Conservation (phyloP, 2,797 vertebrate species). For the Chelmon rostratus region DNA sequence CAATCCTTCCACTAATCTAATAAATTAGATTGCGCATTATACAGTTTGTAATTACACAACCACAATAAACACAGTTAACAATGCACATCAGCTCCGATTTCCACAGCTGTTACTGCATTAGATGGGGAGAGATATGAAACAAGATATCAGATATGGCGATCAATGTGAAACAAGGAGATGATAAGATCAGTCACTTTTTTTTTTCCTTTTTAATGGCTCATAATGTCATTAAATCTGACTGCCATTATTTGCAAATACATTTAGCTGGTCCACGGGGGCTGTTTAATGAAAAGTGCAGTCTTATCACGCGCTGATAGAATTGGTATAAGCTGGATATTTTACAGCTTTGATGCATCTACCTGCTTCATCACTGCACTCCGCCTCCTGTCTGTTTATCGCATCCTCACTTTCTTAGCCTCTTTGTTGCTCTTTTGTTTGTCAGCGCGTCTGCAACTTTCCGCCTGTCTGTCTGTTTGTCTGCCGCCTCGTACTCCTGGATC, state of each 20-base stretch:
- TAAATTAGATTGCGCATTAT: constrained; percentile 85
- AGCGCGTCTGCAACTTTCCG: constrained; percentile 55
- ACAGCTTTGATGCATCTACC: constrained; percentile 69
- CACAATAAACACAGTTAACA: constrained; percentile 84
- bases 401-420: constrained; percentile 22
- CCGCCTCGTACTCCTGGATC: constrained; percentile 62
- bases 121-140: constrained; percentile 76
- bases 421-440: constrained; percentile 64
- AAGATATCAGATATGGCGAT: constrained; percentile 85
- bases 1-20: constrained; percentile 83
- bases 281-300: constrained; percentile 85
- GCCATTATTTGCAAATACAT: constrained; percentile 80
- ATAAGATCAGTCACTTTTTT: constrained; percentile 80
- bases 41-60: constrained; percentile 86
- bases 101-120: constrained; percentile 81
- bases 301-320: constrained; percentile 70
- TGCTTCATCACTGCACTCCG: constrained; percentile 42
- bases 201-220: constrained; percentile 79
- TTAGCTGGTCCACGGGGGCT: constrained; percentile 72
- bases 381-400: constrained; percentile 45
- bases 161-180: constrained; percentile 84
- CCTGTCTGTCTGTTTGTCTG: constrained; percentile 53
- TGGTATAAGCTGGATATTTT: constrained; percentile 70
- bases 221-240: constrained; percentile 84
- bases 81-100: constrained; percentile 80